Conservation (phyloP, 2,797 vertebrate genomes). For the Poecilia velifera region DNA sequence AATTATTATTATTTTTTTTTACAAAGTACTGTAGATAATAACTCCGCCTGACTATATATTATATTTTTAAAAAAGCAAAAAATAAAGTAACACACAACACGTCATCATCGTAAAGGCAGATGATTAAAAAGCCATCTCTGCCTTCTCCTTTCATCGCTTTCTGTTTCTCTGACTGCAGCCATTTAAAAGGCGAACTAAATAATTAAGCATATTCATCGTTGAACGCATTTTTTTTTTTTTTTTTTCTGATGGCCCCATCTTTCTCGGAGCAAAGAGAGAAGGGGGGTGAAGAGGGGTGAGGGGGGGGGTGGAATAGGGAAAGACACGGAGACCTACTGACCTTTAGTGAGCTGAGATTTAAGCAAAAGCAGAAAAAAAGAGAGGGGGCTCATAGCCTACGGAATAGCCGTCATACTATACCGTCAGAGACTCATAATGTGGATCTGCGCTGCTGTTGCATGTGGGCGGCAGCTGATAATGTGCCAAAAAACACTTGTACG, state of each 20-base stretch:
- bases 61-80: not conserved
- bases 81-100: not conserved
- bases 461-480: slow-evolving; percentile 71
- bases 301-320: slow-evolving; percentile 33
- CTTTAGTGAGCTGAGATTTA: slow-evolving; percentile 79
- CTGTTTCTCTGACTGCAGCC: slow-evolving; percentile 35
- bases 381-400: slow-evolving; percentile 64
- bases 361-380: slow-evolving; percentile 40
- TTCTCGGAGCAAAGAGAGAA: slow-evolving; percentile 45
- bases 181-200: slow-evolving; percentile 59
- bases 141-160: slow-evolving; percentile 20
- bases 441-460: slow-evolving; percentile 62
- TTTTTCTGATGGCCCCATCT: slow-evolving; percentile 43
- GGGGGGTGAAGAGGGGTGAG: slow-evolving; percentile 14
- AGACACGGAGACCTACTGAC: slow-evolving; percentile 75
- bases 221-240: slow-evolving; percentile 12
- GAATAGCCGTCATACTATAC: slow-evolving; percentile 67
- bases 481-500: slow-evolving; percentile 61
- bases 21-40: not conserved
- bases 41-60: not conserved
- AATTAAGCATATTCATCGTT: slow-evolving; percentile 65
- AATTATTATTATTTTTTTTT: not conserved
- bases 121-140: slow-evolving; percentile 6
- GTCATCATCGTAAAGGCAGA: not conserved
- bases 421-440: slow-evolving; percentile 68